phyloP scores from a whole-genome alignment of 2,797 vertebrate species.

The Trichosurus vulpecula region DNA sequence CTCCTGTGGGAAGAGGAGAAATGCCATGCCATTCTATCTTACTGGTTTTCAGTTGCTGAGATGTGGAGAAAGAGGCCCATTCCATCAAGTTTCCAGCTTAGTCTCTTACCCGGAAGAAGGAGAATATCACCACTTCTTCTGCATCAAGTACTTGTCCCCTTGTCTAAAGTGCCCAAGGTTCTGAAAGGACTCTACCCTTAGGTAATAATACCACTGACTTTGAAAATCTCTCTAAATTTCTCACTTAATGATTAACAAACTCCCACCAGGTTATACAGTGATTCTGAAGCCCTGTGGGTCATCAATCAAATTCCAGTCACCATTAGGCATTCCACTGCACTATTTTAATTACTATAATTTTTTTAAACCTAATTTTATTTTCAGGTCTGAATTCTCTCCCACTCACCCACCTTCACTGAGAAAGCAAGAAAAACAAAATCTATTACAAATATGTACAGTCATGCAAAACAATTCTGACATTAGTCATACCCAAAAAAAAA shows the following conservation, averaged over 20 bases:
- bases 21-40: background rate
- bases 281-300: background rate
- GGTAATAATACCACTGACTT: background rate
- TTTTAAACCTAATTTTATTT: background rate
- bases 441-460: background rate
- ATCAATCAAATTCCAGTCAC: background rate
- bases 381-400: background rate
- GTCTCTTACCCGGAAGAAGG: background rate
- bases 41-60: background rate
- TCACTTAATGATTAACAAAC: background rate
- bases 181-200: background rate
- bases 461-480: background rate
- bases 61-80: background rate
- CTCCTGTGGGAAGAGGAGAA: background rate
- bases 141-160: background rate
- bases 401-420: background rate
- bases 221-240: background rate
- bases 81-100: background rate
- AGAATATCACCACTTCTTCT: background rate
- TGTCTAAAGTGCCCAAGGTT: background rate
- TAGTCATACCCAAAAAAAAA: background rate
- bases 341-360: background rate
- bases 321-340: background rate
- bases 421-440: background rate
- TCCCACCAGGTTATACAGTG: background rate